phyloP scores from a whole-genome alignment of 2,888 invertebrate genomes.

The Dendrolimus houi region DNA sequence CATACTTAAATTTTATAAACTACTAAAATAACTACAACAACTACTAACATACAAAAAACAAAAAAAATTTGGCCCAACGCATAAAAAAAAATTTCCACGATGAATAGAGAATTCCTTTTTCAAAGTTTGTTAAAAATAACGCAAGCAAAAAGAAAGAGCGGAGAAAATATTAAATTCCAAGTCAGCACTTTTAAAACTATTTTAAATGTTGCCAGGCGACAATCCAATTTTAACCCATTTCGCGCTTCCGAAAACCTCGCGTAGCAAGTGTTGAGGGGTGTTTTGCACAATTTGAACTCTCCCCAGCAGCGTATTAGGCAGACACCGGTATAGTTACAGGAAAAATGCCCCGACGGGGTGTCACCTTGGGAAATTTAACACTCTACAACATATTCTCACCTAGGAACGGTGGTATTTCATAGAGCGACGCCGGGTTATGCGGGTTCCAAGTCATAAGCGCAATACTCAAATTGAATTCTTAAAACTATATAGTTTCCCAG shows the following conservation, averaged over 20 bases:
- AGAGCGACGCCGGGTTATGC: constrained; percentile 36
- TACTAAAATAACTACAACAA: too few species aligned
- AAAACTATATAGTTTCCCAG: too few species aligned
- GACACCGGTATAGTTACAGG: constrained; percentile 37
- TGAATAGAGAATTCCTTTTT: too few species aligned
- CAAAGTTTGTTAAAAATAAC: too few species aligned
- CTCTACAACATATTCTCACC: constrained; percentile 54
- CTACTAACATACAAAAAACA: too few species aligned
- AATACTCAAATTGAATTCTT: too few species aligned
- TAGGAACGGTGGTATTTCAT: constrained; percentile 49
- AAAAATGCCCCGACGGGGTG: constrained; percentile 41
- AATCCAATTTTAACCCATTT: neutral
- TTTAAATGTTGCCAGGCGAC: neutral
- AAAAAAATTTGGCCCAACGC: too few species aligned
- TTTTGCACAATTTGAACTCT: constrained; percentile 22
- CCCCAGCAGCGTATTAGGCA: constrained; percentile 30
- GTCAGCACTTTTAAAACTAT: neutral
- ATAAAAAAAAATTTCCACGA: too few species aligned
- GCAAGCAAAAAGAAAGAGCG: too few species aligned
- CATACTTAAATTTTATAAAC: too few species aligned
- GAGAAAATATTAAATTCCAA: neutral
- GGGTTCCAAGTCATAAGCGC: neutral
- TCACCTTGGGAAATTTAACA: constrained; percentile 55
- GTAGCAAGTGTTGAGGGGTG: constrained; percentile 5
- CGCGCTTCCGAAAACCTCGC: neutral